Base-by-base conservation (phyloP, 2,888 invertebrate species). In the Pollenia labialis region DNA sequence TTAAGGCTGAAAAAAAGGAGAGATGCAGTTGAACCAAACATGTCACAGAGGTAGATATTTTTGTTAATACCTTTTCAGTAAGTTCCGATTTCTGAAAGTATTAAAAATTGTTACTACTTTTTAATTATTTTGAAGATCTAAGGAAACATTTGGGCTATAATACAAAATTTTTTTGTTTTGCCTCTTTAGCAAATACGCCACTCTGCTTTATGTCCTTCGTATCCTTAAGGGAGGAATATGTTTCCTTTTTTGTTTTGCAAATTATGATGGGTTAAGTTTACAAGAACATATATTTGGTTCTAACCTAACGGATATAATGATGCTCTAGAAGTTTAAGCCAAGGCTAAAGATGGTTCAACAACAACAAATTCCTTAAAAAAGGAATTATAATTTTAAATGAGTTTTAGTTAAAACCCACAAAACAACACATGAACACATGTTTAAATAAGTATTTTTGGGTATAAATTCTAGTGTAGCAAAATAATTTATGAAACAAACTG, bases 351-450 rank as follows among this genome's bases (percentile, higher is more conserved):
- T 9, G 8, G 12, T 0, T n/a, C 18, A 18, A 64, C 16, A 44
- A 64, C 50, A 16, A 56, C 32, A 46, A 80, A 69, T 2, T 32
- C 1, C 32, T 32, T 32, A 6, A 64, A 60, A 44, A 42, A 18
- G 4, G 74, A 64, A 77, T 77, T 84, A 77, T 77, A 87, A 81
- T 84, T 84, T 81, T 42, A 75, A 86, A 86, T 82, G 50, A 62
- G 60, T 71, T 62, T 48, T 23, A 16, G 32, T 7, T 11, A 69
- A 75, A 68, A 42, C 18, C 9, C 11, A 16, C 18, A 66, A 18
- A 46, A 16, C 46, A 12, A 18, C 48, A 14, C 16, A 14, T 44
- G n/a, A 23, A 18, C 48, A 14, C 16, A 14, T 44, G n/a, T 23
- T 42, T 23, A 32, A 32, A 32, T 32, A 32, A 32, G 32, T 32